Evolutionary conservation across 2,888 invertebrate genomes (phyloP).

Genomic region (Ischnura elegans): DNA sequence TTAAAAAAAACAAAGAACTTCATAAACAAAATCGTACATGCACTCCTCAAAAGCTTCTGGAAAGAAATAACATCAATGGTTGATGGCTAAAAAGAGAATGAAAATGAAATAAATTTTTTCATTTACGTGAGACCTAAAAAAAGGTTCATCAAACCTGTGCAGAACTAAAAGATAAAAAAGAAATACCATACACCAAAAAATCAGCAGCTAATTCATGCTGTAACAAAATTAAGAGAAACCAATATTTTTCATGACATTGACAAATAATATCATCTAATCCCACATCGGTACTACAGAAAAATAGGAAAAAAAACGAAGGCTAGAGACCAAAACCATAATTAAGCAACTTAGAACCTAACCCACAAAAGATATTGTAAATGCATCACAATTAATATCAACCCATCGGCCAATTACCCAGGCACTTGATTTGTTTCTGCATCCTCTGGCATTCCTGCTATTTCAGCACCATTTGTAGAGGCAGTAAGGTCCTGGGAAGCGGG

Average conservation of each 20-base stretch:
- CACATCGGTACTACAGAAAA: constrained; percentile 29
- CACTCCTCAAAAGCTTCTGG: constrained; percentile 55
- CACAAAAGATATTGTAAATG: constrained; percentile 13
- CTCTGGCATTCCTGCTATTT: constrained; percentile 44
- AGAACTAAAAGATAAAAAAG: constrained; percentile 58
- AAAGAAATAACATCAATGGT: constrained; percentile 32
- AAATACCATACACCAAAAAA: constrained; percentile 52
- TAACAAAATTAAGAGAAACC: constrained; percentile 49
- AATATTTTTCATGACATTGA: background rate
- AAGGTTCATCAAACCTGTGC: constrained; percentile 62
- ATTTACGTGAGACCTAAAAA: constrained; percentile 39
- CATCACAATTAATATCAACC: constrained; percentile 30
- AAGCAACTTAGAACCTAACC: constrained; percentile 55
- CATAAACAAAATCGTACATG: constrained; percentile 15
- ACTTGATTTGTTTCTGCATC: constrained; percentile 55
- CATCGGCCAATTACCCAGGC: constrained; percentile 57
- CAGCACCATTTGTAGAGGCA: constrained; percentile 61
- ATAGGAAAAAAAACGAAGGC: constrained; percentile 46
- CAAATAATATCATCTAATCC: background rate
- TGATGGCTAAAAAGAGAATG: constrained; percentile 23
- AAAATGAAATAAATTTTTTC: constrained; percentile 10
- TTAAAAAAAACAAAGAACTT: background rate
- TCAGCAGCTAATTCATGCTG: constrained; percentile 61
- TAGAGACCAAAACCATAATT: constrained; percentile 52
- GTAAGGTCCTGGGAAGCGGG: constrained; percentile 59